These are phyloP conservation scores for Leptinotarsa undecemlineata DNA, from an alignment of 1,140 invertebrate genomes.

Conservation along the genomic window DNA sequence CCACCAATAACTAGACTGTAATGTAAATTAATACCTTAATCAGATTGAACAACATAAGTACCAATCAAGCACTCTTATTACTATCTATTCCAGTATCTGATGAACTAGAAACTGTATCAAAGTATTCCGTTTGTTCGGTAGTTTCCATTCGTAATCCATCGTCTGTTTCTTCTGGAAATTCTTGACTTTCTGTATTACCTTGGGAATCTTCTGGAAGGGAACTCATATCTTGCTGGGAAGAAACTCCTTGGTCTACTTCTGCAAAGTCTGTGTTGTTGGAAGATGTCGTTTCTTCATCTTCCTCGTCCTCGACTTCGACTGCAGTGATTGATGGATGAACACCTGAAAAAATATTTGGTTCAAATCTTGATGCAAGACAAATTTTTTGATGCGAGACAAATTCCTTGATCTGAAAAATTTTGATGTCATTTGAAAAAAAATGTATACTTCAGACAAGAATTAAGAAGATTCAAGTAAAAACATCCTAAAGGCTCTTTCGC, in stretches of 20 bases:
- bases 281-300: slow-evolving; percentile 41
- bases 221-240: slow-evolving; percentile 33
- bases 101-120: slow-evolving; percentile 5
- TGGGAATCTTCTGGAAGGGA: slow-evolving; percentile 34
- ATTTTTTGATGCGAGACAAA: no score
- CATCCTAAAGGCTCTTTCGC: no score
- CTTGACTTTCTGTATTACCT: neutral
- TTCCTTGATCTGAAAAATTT: no score
- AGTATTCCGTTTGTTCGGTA: neutral
- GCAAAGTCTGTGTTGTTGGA: slow-evolving; percentile 37
- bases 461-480: no score
- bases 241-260: slow-evolving; percentile 35
- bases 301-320: slow-evolving; percentile 47
- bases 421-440: no score
- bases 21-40: neutral
- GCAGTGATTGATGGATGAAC: slow-evolving; percentile 50
- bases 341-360: slow-evolving; percentile 35
- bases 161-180: neutral
- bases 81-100: neutral
- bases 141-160: neutral
- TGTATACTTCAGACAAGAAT: no score
- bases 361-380: neutral
- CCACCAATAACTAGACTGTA: neutral
- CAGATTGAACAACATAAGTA: neutral
- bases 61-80: neutral